Conservation (phyloP, 2,888 invertebrate genomes). For the Euphydryas editha region DNA sequence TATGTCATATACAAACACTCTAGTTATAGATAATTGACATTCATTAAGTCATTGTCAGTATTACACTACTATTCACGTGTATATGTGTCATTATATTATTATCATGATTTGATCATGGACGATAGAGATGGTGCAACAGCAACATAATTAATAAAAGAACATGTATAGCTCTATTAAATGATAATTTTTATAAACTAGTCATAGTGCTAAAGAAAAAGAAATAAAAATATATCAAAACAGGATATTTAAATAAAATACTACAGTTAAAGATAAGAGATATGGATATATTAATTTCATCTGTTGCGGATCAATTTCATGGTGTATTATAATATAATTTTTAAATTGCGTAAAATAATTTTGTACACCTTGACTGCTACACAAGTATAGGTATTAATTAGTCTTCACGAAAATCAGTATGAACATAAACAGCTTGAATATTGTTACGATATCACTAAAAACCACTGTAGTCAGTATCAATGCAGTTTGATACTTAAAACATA, state of each 20-base stretch:
- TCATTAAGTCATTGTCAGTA: conserved; percentile 7
- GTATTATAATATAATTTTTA: no score
- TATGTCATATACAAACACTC: background rate
- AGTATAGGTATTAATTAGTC: no score
- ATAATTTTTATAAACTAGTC: conserved; percentile 3
- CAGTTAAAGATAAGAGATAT: background rate
- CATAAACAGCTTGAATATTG: no score
- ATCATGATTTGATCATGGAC: conserved; percentile 2
- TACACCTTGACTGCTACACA: no score
- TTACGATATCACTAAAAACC: no score
- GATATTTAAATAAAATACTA: background rate
- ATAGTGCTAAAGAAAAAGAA: background rate
- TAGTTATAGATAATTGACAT: background rate
- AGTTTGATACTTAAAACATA: no score
- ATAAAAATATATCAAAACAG: background rate
- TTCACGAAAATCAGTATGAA: no score
- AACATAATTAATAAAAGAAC: background rate
- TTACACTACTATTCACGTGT: background rate
- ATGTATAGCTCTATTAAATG: background rate
- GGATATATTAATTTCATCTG: background rate
- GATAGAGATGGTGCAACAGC: background rate
- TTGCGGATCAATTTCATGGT: background rate
- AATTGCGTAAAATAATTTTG: no score
- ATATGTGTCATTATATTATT: background rate
- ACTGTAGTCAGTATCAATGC: no score